Evolutionary conservation across 2,888 invertebrate genomes (phyloP).

Genomic region (Tiliacea aurago): DNA sequence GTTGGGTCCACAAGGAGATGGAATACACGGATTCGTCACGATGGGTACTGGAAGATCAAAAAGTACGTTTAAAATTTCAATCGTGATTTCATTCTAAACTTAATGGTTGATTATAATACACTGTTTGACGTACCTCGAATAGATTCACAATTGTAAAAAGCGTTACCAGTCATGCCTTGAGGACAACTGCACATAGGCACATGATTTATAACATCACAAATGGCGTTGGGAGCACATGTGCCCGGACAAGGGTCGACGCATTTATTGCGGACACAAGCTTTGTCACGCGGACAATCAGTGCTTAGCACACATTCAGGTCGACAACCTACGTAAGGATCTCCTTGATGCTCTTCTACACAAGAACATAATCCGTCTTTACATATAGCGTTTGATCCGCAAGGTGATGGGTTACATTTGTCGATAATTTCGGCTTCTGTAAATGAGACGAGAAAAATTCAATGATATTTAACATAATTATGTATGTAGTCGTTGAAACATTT

Average conservation of each 20-base stretch:
- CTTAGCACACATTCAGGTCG: conserved; percentile 93
- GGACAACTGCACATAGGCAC: conserved; percentile 93
- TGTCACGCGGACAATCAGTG: conserved; percentile 92
- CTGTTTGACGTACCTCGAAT: conserved; percentile 80
- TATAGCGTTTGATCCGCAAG: conserved; percentile 92
- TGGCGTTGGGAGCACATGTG: conserved; percentile 93
- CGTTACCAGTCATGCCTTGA: conserved; percentile 92
- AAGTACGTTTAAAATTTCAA: background rate
- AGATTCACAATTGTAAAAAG: conserved; percentile 91
- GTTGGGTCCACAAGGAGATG: conserved; percentile 94
- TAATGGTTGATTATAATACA: background rate
- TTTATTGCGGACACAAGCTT: conserved; percentile 92
- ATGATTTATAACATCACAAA: conserved; percentile 93
- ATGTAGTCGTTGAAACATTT: background rate
- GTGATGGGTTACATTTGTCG: conserved; percentile 91
- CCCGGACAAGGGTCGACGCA: conserved; percentile 93
- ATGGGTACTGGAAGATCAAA: conserved; percentile 77
- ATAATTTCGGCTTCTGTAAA: conserved; percentile 74
- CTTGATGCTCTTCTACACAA: conserved; percentile 91
- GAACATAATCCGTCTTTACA: conserved; percentile 91
- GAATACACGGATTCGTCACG: conserved; percentile 92
- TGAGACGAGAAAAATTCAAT: conserved; percentile 13
- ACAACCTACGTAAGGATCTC: conserved; percentile 93
- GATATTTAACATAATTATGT: background rate
- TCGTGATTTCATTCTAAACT: background rate